phyloP scores from a whole-genome alignment of 2,113 vertebrate species.

The Dicerorhinus sumatrensis region DNA sequence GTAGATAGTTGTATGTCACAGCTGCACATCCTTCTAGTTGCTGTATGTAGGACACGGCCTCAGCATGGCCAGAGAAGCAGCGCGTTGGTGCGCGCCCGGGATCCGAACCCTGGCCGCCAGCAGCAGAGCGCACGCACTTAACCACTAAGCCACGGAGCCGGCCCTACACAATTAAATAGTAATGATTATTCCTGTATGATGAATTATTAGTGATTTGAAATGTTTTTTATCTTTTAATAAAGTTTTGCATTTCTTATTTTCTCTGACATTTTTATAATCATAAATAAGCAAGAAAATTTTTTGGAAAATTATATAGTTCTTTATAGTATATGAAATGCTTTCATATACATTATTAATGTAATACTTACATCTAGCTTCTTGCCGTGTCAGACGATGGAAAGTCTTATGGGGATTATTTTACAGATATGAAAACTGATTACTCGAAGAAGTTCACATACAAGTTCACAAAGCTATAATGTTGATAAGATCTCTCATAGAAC shows the following conservation, averaged over 20 bases:
- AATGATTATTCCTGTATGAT: background rate
- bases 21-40: no score
- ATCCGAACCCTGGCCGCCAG: no score
- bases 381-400: background rate
- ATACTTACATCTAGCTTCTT: background rate
- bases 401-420: background rate
- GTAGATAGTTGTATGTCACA: no score
- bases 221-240: background rate
- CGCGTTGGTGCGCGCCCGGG: no score
- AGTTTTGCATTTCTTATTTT: slow-evolving; percentile 8
- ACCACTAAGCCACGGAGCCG: no score
- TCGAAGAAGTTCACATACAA: background rate
- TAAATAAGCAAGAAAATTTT: background rate
- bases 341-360: background rate
- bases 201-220: slow-evolving; percentile 16
- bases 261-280: background rate
- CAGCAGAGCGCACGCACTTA: no score
- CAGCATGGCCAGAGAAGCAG: no score
- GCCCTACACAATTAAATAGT: background rate
- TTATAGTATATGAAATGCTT: background rate
- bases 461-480: background rate
- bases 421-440: background rate
- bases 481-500: background rate
- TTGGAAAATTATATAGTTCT: background rate
- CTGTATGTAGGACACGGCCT: no score